Percentiles rank a stretch among this genome's conserved stretches.
phyloP scores from a whole-genome alignment of 2,888 invertebrate genomes.

The Dynastes grantii region DNA sequence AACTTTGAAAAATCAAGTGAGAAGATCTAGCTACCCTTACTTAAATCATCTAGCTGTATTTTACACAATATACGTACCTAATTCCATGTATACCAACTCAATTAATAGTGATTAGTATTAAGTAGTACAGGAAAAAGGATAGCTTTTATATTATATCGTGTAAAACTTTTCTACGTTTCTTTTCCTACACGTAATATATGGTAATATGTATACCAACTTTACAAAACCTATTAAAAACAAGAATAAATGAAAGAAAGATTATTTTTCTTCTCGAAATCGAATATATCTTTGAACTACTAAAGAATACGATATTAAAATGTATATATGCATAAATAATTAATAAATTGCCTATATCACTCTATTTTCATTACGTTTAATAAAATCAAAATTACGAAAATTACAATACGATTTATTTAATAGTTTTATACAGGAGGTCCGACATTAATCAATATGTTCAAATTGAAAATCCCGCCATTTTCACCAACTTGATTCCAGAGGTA shows the following conservation, averaged over 20 bases:
- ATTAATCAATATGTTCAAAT: too few relatives aligned
- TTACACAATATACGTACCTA: too few relatives aligned
- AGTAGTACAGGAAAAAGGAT: neutral
- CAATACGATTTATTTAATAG: neutral
- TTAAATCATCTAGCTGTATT: too few relatives aligned
- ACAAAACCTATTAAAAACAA: too few relatives aligned
- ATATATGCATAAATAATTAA: neutral
- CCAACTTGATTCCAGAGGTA: neutral
- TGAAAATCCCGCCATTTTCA: neutral
- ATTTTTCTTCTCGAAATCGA: too few relatives aligned
- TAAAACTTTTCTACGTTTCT: neutral
- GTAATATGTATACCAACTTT: neutral
- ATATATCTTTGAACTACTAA: too few relatives aligned
- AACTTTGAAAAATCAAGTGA: too few relatives aligned
- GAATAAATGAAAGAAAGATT: too few relatives aligned
- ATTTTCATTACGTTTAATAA: neutral
- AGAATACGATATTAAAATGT: too few relatives aligned
- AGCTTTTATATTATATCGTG: conserved; percentile 16
- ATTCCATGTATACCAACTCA: neutral
- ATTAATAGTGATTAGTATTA: neutral
- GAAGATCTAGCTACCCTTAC: too few relatives aligned
- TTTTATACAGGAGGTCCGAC: too few relatives aligned
- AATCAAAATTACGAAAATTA: conserved; percentile 21
- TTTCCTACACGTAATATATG: neutral
- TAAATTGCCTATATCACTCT: neutral